Conservation (phyloP, 2,888 invertebrate species). For the Nomada lathburiana region DNA sequence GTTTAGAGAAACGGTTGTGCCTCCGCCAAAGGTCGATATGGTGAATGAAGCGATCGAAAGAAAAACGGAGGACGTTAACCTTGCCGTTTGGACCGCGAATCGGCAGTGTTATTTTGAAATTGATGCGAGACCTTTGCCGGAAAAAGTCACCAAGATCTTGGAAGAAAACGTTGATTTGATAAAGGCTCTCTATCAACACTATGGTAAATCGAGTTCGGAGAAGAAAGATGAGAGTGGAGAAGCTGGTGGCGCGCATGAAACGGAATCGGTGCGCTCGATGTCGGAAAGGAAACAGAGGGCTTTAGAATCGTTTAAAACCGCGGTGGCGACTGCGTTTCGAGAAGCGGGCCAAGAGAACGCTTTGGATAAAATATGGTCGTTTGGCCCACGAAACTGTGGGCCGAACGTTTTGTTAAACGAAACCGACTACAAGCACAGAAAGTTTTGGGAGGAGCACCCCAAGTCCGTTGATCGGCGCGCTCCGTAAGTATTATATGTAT, state of each 20-base stretch:
- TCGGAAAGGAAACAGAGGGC: slow-evolving; percentile 77
- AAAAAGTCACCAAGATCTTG: slow-evolving; percentile 88
- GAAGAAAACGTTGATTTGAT: slow-evolving; percentile 90
- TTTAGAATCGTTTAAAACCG: slow-evolving; percentile 84
- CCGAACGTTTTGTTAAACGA: slow-evolving; percentile 95
- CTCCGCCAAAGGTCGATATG: slow-evolving; percentile 92
- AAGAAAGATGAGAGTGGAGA: slow-evolving; percentile 5
- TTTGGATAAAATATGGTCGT: slow-evolving; percentile 93
- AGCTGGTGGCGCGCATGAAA: rapidly evolving
- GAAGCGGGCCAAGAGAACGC: slow-evolving; percentile 85
- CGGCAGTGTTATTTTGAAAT: slow-evolving; percentile 90
- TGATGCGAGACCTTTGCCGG: slow-evolving; percentile 91
- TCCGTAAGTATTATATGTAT: slow-evolving; percentile 68
- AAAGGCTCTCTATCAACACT: slow-evolving; percentile 87
- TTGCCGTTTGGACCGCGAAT: slow-evolving; percentile 87
- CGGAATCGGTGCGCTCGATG: slow-evolving; percentile 52
- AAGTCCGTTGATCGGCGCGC: slow-evolving; percentile 76
- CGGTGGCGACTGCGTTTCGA: slow-evolving; percentile 87
- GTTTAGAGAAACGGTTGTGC: slow-evolving; percentile 96
- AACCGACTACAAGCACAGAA: slow-evolving; percentile 88
- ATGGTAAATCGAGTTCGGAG: slow-evolving; percentile 75
- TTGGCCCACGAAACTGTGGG: slow-evolving; percentile 95
- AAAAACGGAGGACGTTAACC: slow-evolving; percentile 85
- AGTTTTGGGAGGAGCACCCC: slow-evolving; percentile 84
- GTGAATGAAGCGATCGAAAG: slow-evolving; percentile 93